Base-by-base conservation (phyloP, 2,113 vertebrate genomes). In the Hylia prasina region DNA sequence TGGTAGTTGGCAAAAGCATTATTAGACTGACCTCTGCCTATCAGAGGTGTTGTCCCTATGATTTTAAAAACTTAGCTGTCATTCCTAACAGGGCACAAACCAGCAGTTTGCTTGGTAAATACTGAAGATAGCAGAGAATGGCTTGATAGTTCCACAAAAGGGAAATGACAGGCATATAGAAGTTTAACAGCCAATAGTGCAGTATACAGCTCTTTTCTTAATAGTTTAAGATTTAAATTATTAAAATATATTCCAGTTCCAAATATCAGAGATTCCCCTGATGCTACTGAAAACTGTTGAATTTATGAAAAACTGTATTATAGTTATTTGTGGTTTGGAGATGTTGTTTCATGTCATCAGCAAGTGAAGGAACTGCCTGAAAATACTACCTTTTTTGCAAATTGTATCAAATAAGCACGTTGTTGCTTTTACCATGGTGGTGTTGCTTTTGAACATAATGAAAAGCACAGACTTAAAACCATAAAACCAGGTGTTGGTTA, bases 81-180 rank as follows among this genome's bases (percentile, higher is more conserved):
- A 15, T 82, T 81, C 60, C 33, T 39, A 73, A 68, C 25, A 94
- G 70, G 58, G 65, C 69, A 93, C 56, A 84, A 93, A 75, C 33
- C 42, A 87, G 39, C 69, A 80, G 73, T 72, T 93, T 89, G 73
- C 37, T 89, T 82, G 79, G 77, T 90, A 95, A 97, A 94, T 87
- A 87, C 28, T 91, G 82, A 56, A 90, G 86, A 87, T 73, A 66
- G 64, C 31, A 10, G 40, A 72, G 17, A 84, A 60, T 58, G 31
- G 39, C 56, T 84, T 92, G 53, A 50, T 91, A 94, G 51, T 84
- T 23, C 40, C 53, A 70, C 54, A 70, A 69, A 75, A 89, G 40
- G 66, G 61, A 72, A 84, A 45, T 16, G 17, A 30, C 53, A 79
- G 58, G 19, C 35, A 24, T 71, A 33, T 50, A 61, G 65, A 66